Evolutionary conservation across 37 sponge, comb jelly and placozoan genomes (phyloP).

Genomic region (Agelas oroides): DNA sequence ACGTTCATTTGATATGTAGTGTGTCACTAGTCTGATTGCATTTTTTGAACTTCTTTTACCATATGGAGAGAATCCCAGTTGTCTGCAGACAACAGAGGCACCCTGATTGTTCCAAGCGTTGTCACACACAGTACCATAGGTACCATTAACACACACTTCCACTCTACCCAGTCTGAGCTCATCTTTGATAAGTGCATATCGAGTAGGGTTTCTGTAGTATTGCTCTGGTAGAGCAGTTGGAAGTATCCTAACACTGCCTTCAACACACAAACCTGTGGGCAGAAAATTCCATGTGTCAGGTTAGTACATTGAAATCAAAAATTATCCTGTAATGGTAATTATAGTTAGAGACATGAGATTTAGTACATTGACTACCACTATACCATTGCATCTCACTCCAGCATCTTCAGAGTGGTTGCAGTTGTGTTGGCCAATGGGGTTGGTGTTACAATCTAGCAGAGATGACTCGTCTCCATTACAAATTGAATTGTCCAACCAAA

Average conservation of each 20-base stretch:
- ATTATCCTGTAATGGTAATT: too few species aligned
- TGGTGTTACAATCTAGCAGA: slow-evolving; percentile 37
- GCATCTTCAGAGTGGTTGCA: slow-evolving; percentile 67
- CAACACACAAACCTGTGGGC: too few species aligned
- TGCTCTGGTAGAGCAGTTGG: too few species aligned
- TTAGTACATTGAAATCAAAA: too few species aligned
- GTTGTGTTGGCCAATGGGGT: background rate
- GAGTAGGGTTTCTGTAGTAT: too few species aligned
- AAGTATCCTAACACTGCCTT: too few species aligned
- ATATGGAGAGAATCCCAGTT: slow-evolving; percentile 52
- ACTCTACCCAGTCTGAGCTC: slow-evolving; percentile 27
- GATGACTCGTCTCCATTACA: slow-evolving; percentile 37
- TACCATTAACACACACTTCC: slow-evolving; percentile 45
- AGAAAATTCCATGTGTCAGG: too few species aligned
- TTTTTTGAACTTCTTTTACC: background rate
- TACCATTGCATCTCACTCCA: slow-evolving; percentile 52
- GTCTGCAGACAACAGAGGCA: slow-evolving; percentile 52
- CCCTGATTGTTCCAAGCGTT: slow-evolving; percentile 30
- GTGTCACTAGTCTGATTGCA: too few species aligned
- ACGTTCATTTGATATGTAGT: too few species aligned
- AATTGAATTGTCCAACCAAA: slow-evolving; percentile 30
- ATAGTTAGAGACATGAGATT: too few species aligned
- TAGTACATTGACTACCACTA: too few species aligned
- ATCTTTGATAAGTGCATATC: too few species aligned
- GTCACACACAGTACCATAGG: slow-evolving; percentile 46